Conservation (phyloP, 2,888 invertebrate species). For the Sabatieria punctata region DNA sequence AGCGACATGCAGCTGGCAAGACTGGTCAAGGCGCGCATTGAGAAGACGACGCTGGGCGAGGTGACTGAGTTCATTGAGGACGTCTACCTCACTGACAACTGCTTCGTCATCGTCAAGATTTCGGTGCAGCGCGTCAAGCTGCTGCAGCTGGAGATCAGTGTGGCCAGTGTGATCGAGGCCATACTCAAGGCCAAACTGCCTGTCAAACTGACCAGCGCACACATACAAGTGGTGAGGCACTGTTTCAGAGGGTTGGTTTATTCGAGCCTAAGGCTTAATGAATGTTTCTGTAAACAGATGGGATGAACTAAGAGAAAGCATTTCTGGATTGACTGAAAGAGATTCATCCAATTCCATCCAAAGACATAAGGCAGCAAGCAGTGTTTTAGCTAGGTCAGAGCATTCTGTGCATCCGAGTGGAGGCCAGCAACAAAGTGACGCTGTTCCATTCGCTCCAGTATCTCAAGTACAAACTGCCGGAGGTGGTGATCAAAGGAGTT, state of each 20-base stretch:
- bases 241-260: not conserved
- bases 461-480: slow-evolving; percentile 55
- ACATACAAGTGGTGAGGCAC: too few relatives aligned
- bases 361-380: too few relatives aligned
- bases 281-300: not conserved
- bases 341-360: too few relatives aligned
- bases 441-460: slow-evolving; percentile 46
- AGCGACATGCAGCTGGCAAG: slow-evolving; percentile 81
- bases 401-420: too few relatives aligned
- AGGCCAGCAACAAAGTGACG: slow-evolving; percentile 35
- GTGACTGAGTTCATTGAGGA: slow-evolving; percentile 77
- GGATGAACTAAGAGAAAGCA: too few relatives aligned
- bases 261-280: not conserved
- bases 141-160: slow-evolving; percentile 40
- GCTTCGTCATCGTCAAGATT: slow-evolving; percentile 69
- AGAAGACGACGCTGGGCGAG: slow-evolving; percentile 81
- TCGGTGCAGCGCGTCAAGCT: slow-evolving; percentile 69
- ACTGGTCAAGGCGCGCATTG: slow-evolving; percentile 77
- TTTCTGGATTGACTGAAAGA: too few relatives aligned
- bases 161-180: slow-evolving; percentile 28
- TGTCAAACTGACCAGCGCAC: not conserved
- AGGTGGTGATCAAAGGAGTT: slow-evolving; percentile 59
- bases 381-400: slow-evolving; percentile 23
- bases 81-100: slow-evolving; percentile 63
- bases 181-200: slow-evolving; percentile 44